A percentile compares a stretch with the other conserved stretches of the same genome.
These are phyloP conservation scores for Entomyzon cyanotis DNA, from an alignment of 2,113 vertebrate genomes.

Conservation along the genomic window DNA sequence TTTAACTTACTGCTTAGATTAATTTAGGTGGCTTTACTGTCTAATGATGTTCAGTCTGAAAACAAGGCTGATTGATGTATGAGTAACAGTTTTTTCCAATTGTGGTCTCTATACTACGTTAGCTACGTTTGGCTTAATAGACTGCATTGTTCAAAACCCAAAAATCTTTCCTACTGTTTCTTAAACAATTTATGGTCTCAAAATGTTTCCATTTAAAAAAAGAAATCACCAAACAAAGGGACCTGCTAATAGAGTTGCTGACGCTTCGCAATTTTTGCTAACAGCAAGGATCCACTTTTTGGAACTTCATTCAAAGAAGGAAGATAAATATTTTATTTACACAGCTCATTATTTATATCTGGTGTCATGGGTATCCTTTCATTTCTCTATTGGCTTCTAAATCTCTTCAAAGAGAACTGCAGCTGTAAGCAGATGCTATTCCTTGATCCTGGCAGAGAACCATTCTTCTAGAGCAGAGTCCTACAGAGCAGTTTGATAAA, in stretches of 20 bases:
- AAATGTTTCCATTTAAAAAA: constrained; percentile 34
- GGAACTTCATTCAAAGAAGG: background rate
- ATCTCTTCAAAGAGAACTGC: background rate
- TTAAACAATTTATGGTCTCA: background rate
- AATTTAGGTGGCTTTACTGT: background rate
- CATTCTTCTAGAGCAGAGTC: background rate
- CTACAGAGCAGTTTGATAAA: constrained; percentile 1
- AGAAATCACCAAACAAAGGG: background rate
- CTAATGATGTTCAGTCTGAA: constrained; percentile 3
- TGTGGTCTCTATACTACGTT: background rate
- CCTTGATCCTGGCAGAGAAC: background rate
- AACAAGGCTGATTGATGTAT: background rate
- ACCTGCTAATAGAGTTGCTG: constrained; percentile 12
- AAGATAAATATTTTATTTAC: constrained; percentile 28
- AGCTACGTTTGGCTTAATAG: constrained; percentile 4
- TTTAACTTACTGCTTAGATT: background rate
- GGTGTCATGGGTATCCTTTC: background rate
- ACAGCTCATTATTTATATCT: background rate
- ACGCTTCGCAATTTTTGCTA: background rate
- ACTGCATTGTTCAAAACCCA: background rate
- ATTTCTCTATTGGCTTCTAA: constrained; percentile 5
- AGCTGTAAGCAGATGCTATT: background rate
- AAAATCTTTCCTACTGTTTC: constrained; percentile 33
- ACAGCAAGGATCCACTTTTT: background rate
- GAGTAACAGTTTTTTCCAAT: constrained; percentile 19